phyloP scores from a whole-genome alignment of 2,888 invertebrate genomes.

The Orgyia antiqua region DNA sequence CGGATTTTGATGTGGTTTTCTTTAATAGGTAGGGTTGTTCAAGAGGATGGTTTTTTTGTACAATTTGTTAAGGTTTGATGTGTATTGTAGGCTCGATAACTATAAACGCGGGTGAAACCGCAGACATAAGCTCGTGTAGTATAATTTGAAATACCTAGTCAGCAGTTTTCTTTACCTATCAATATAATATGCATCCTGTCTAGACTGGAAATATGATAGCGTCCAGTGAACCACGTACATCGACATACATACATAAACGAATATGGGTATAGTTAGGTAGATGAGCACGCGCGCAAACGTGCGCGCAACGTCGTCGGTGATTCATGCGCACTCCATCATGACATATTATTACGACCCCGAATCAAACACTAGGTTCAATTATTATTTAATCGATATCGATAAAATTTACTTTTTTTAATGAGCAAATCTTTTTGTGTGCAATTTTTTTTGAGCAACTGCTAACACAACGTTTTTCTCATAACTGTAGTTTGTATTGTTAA shows the following conservation, averaged over 20 bases:
- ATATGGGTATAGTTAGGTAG: constrained; percentile 11
- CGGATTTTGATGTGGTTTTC: no score
- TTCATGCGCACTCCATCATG: constrained; percentile 63
- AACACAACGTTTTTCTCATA: no score
- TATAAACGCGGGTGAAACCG: no score
- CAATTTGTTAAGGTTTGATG: no score
- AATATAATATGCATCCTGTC: constrained; percentile 3
- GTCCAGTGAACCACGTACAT: constrained; percentile 11
- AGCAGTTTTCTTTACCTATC: neutral
- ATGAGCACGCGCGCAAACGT: constrained; percentile 43
- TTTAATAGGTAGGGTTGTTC: no score
- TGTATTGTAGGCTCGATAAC: no score
- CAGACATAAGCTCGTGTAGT: no score
- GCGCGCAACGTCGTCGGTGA: constrained; percentile 23
- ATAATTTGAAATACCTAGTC: no score
- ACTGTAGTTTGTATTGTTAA: no score
- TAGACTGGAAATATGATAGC: constrained; percentile 21
- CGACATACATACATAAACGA: constrained; percentile 6
- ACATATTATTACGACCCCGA: constrained; percentile 63
- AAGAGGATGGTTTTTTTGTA: no score
- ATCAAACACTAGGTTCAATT: constrained; percentile 40
- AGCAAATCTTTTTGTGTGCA: no score
- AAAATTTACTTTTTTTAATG: constrained; percentile 19
- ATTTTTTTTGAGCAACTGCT: no score
- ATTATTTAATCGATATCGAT: constrained; percentile 30